Conservation (phyloP, 2,888 invertebrate species). For the Lasioglossum pauxillum region DNA sequence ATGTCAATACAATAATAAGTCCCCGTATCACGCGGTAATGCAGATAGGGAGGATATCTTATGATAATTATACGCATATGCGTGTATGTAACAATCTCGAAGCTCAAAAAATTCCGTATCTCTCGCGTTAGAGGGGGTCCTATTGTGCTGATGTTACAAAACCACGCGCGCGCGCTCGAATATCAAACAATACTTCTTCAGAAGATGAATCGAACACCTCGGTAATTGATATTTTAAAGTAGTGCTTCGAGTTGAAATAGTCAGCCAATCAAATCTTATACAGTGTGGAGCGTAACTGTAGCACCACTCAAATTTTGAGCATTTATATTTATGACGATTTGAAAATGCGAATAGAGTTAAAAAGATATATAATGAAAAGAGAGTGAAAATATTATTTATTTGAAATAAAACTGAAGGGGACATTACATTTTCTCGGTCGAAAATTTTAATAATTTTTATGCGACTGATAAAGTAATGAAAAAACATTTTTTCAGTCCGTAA, state of each 20-base stretch:
- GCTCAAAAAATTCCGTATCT: not conserved
- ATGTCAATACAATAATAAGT: not conserved
- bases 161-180: not conserved
- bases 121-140: not conserved
- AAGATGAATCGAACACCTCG: not conserved
- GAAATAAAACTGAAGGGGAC: too few species aligned
- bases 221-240: not conserved
- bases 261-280: not conserved
- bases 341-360: too few species aligned
- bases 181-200: not conserved
- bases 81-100: not conserved
- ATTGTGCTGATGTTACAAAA: not conserved
- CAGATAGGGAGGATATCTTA: not conserved
- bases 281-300: not conserved
- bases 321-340: too few species aligned
- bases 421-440: too few species aligned
- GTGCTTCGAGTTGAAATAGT: not conserved
- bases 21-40: not conserved
- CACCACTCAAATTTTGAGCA: not conserved
- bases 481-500: too few species aligned
- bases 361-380: too few species aligned
- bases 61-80: not conserved
- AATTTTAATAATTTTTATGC: too few species aligned
- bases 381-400: too few species aligned
- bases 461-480: too few species aligned